Evolutionary conservation across 2,888 invertebrate species (phyloP), one percentile per base, ranked within the genome.

Genomic region (Hyposoter dolosus): DNA sequence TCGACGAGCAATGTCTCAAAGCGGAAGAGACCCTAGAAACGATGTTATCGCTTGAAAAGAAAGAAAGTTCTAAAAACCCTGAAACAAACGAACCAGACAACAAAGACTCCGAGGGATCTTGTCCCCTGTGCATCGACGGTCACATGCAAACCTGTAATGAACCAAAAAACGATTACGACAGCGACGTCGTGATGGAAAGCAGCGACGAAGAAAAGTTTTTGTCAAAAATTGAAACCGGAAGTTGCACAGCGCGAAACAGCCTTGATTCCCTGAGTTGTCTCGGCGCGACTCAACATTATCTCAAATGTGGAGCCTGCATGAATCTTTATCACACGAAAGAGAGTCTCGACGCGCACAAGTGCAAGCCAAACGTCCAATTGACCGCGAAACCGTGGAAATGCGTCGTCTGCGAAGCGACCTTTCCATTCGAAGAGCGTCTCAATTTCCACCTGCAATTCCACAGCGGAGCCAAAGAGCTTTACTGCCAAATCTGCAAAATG

Each of bases 231-330:
- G 88, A 80, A 6, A 60, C 79, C 0, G 87, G 88, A 2, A 84
- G 83, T 40, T 88, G 50, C 3, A 69, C 66, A 68, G 69, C 89
- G 0, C 23, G 50, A 35, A 32, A 45, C 1, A 84, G 85, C 35
- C n/a, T 7, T 15, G 45, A 40, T 28, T 12, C 17, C 63, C 90
- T 9, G 88, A 89, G 40, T 89, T 6, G 87, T 28, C 40, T 90
- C 6, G 90, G 89, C 17, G 88, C 81, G 9, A 89, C 84, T 9
- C 91, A 92, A 17, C 90, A 90, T 28, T 92, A 92, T 71, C 71
- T 92, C 0, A 92, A 92, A 87, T 92, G 92, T 6, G 89, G 91
- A 0, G 92, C 92, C 7, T 92, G 92, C 45, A 92, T 92, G 92
- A 92, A 92, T 88, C 88, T 92, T 0, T 92, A 92, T 76, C 90